Conservation (phyloP, 2,797 vertebrate species). For the Hafferia zeledoni region DNA sequence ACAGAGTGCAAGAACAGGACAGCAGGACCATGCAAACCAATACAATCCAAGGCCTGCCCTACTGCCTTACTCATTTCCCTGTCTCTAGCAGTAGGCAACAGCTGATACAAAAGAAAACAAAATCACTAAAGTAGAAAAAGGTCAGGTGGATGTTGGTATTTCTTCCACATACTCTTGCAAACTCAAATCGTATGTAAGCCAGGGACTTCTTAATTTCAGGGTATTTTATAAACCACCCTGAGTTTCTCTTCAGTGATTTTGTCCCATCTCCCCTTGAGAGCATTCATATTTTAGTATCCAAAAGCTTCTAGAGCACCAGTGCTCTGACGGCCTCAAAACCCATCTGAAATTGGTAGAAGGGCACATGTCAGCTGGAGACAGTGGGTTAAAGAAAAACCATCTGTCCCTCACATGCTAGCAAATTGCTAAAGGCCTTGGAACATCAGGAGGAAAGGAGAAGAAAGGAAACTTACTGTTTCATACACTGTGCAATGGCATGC, state of each 20-base stretch:
- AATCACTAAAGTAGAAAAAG: background rate
- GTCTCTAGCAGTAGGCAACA: background rate
- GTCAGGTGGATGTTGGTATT: background rate
- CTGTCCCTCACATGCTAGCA: background rate
- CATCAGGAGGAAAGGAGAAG: background rate
- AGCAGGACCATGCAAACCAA: background rate
- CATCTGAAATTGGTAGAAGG: background rate
- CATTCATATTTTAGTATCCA: background rate
- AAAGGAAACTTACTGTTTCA: background rate
- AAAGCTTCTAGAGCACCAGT: background rate
- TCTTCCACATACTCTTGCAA: background rate
- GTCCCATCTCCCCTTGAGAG: background rate
- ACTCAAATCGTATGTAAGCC: background rate
- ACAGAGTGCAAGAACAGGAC: rapidly evolving
- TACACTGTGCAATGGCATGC: background rate
- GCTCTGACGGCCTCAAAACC: background rate
- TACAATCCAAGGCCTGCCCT: background rate
- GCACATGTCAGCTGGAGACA: rapidly evolving
- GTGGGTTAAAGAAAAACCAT: background rate
- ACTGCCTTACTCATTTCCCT: background rate
- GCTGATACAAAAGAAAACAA: background rate
- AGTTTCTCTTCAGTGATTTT: background rate
- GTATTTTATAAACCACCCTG: background rate
- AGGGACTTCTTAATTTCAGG: background rate
- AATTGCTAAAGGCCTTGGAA: background rate